Evolutionary conservation across 2,797 vertebrate genomes (phyloP).

Genomic region (Choloepus didactylus): DNA sequence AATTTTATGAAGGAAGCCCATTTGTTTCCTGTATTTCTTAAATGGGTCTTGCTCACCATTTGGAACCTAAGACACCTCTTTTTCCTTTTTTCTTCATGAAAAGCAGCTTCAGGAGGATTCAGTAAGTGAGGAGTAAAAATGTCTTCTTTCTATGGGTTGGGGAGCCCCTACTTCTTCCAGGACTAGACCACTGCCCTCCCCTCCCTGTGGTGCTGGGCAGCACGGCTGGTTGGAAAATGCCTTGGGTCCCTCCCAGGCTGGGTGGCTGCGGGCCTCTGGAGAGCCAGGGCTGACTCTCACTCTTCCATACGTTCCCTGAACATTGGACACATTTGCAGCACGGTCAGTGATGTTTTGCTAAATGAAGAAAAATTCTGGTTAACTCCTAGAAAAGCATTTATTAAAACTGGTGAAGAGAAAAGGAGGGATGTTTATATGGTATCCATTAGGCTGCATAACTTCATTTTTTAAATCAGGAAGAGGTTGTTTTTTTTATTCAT

Average conservation of each 20-base stretch:
- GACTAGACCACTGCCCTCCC: background rate
- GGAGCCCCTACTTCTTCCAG: background rate
- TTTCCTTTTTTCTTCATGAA: background rate
- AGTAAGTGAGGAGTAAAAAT: background rate
- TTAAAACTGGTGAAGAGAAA: background rate
- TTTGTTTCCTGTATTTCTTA: background rate
- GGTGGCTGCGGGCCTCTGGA: background rate
- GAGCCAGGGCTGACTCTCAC: background rate
- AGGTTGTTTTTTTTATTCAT: background rate
- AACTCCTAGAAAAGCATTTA: conserved; percentile 16
- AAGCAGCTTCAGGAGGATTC: background rate
- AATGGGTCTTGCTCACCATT: background rate
- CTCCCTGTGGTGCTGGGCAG: background rate
- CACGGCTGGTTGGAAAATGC: background rate
- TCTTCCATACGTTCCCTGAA: conserved; percentile 1
- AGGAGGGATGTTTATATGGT: background rate
- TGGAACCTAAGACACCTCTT: background rate
- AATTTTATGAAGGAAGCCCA: background rate
- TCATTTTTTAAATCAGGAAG: background rate
- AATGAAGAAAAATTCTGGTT: background rate
- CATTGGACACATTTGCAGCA: background rate
- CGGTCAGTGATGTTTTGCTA: background rate
- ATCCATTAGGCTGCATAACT: background rate
- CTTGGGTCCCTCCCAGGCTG: background rate
- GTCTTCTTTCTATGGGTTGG: background rate